Percentiles rank a stretch among this genome's conserved stretches.
Conservation (phyloP, 2,113 vertebrate genomes). For the Platysteira castanea region DNA sequence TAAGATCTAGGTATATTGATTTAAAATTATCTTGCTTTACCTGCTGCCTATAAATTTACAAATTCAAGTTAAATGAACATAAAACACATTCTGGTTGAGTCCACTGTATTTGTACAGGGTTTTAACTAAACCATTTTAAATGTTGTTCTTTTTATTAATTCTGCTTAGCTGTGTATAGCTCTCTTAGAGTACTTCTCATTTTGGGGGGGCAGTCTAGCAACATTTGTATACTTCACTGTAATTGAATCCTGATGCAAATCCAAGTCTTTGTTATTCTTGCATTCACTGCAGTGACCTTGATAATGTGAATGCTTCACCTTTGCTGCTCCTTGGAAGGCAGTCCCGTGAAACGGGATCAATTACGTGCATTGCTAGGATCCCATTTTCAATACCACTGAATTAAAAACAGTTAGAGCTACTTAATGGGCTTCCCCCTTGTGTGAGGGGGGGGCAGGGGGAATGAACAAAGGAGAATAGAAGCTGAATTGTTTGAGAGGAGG, state of each 20-base stretch:
- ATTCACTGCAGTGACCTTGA: background rate
- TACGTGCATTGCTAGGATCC: background rate
- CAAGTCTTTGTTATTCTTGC: background rate
- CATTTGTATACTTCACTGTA: background rate
- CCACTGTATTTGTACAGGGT: background rate
- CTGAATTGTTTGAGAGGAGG: background rate
- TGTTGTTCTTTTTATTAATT: background rate
- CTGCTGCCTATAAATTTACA: background rate
- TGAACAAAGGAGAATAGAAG: background rate
- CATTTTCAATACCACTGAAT: background rate
- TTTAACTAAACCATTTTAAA: background rate
- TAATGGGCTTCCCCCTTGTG: background rate
- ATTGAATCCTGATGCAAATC: background rate
- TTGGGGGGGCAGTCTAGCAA: background rate
- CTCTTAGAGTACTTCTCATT: background rate
- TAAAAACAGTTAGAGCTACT: constrained; percentile 4
- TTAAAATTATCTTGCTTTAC: constrained; percentile 26
- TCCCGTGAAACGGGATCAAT: background rate
- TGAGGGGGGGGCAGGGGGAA: background rate
- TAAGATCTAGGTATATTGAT: background rate
- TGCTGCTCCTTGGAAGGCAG: background rate
- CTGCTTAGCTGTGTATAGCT: background rate
- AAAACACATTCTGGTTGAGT: background rate
- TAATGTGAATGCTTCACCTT: background rate
- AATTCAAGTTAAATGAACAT: background rate